Evolutionary conservation across 2,797 vertebrate genomes (phyloP), one percentile per base, ranked within the genome.

Genomic region (Helostoma temminkii): DNA sequence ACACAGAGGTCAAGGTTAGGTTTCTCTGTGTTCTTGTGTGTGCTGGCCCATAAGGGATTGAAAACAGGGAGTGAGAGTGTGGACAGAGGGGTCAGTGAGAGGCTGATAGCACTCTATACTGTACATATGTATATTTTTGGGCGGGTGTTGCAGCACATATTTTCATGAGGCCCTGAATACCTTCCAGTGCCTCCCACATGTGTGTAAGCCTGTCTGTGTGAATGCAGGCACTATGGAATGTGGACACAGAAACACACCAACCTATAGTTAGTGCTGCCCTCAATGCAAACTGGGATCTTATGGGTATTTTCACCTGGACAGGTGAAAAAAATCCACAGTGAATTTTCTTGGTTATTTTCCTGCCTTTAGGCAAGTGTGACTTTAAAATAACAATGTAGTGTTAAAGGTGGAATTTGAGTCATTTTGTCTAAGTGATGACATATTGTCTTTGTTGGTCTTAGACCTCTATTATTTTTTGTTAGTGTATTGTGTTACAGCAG

Each of bases 361-460:
- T 50, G 52, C 62, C 74, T 65, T 3, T 19, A 53, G 70, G 73
- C 18, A 22, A 55, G 58, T 34, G 24, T 37, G 57, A 8, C 59
- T 26, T 65, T 53, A 59, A 41, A 78, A 78, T 62, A 82, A 82
- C 77, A 82, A 26, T 0, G n/a, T 49, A 48, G 54, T 39, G 19
- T 58, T 71, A 30, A 37, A 19, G 53, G 41, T 52, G 25, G 25
- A 19, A n/a, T 81, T 53, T 36, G 36, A 68, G 50, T 77, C 59
- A 70, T 54, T 76, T 37, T 63, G 24, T 74, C 67, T 76, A 80
- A 83, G 54, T 71, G 59, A 81, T 74, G 46, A 62, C 82, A 85
- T 70, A 68, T 63, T 63, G 60, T 25, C 53, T 71, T 57, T 76
- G 64, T 81, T 69, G 26, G 45, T 54, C 25, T 52, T 62, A 11